Evolutionary conservation across 2,113 vertebrate species (phyloP).

Genomic region (Megaceryle maxima): DNA sequence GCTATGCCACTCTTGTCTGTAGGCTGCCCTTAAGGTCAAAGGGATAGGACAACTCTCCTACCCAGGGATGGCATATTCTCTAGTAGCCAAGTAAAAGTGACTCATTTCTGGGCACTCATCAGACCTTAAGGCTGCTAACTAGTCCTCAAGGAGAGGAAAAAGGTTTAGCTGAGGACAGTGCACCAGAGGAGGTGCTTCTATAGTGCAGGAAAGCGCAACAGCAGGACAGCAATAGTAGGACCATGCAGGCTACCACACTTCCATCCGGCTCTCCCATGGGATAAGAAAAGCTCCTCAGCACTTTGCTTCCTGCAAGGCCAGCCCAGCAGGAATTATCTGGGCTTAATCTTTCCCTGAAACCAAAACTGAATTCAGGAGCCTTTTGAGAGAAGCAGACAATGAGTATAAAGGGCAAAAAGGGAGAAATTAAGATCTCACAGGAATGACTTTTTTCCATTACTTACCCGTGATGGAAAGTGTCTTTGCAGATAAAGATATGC

Average conservation of each 20-base stretch:
- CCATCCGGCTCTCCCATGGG: neutral
- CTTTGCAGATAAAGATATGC: neutral
- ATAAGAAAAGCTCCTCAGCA: neutral
- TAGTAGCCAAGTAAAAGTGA: neutral
- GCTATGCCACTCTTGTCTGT: neutral
- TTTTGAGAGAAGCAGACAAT: neutral
- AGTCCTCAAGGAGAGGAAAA: neutral
- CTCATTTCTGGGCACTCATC: neutral
- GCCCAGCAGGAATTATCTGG: neutral
- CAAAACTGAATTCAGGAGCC: neutral
- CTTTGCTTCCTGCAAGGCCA: neutral
- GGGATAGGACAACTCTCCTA: neutral
- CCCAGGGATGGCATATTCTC: neutral
- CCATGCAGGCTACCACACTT: fast-evolving
- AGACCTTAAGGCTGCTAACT: neutral
- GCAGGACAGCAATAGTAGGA: neutral
- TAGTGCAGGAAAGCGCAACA: fast-evolving
- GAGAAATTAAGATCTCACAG: neutral
- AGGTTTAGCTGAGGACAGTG: neutral
- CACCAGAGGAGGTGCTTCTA: neutral
- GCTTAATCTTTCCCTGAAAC: neutral
- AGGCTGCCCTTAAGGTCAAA: neutral
- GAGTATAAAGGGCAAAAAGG: neutral
- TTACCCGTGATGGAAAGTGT: neutral
- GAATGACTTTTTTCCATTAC: neutral